A percentile compares a stretch with the other conserved stretches of the same genome.
phyloP scores from a whole-genome alignment of 1,140 invertebrate genomes.

The Cheumatopsyche charites region DNA sequence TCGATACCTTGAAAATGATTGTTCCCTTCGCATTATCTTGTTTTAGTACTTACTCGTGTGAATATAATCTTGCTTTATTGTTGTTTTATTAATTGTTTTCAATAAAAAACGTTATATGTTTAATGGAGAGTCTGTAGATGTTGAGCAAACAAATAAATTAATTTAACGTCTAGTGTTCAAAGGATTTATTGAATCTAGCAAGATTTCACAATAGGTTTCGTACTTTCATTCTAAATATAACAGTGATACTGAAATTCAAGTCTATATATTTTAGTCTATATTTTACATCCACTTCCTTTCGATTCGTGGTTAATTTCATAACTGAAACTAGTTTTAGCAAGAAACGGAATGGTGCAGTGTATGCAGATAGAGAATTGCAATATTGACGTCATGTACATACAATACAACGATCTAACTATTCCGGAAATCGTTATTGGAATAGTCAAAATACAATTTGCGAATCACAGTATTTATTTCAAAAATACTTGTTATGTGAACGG shows the following conservation, averaged over 20 bases:
- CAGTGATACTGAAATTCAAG: no score
- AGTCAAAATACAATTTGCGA: no score
- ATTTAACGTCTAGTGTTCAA: no score
- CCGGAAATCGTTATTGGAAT: background rate
- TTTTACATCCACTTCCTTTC: slow-evolving; percentile 13
- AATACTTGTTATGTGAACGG: background rate
- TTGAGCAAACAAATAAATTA: no score
- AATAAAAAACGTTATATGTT: no score
- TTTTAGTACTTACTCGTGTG: no score
- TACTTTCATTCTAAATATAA: no score
- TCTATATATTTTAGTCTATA: no score
- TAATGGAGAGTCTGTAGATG: no score
- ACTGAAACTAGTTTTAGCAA: slow-evolving; percentile 7
- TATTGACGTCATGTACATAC: background rate
- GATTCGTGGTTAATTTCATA: slow-evolving; percentile 1
- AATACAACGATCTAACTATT: background rate
- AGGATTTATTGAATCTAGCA: no score
- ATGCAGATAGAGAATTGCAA: slow-evolving; percentile 8
- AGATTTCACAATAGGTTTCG: no score
- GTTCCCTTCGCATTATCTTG: slow-evolving; percentile 8
- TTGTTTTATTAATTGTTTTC: background rate
- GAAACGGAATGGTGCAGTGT: slow-evolving; percentile 1
- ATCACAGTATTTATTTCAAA: no score
- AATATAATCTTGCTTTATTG: background rate
- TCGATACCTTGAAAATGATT: background rate